Evolutionary conservation across 2,113 vertebrate genomes (phyloP).

Genomic region (Cariama cristata): DNA sequence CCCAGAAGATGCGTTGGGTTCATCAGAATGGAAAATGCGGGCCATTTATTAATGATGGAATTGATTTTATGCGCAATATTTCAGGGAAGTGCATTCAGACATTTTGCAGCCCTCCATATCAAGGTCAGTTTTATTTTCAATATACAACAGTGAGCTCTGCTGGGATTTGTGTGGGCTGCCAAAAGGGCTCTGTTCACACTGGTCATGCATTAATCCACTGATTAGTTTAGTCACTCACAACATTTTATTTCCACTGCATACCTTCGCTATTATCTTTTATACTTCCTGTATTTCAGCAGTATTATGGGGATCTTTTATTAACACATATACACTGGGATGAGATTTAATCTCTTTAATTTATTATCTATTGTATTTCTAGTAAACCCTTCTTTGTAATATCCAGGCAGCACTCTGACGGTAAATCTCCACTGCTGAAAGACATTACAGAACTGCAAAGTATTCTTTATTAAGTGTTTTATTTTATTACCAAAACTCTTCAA

Average conservation of each 20-base stretch:
- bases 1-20: not conserved
- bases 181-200: not conserved
- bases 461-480: slow-evolving; percentile 39
- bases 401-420: not conserved
- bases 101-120: not conserved
- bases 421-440: slow-evolving; percentile 13
- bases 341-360: slow-evolving; percentile 57
- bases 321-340: not conserved
- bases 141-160: not conserved
- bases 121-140: not conserved
- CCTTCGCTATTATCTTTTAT: not conserved
- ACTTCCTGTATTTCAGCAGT: slow-evolving; percentile 8
- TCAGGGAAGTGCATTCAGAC: not conserved
- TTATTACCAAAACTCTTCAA: slow-evolving; percentile 43
- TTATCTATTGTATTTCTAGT: slow-evolving; percentile 37
- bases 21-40: not conserved
- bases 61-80: not conserved
- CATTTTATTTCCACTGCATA: slow-evolving; percentile 7
- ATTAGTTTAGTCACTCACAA: slow-evolving; percentile 20
- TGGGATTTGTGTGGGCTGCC: not conserved
- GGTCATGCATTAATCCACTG: not conserved
- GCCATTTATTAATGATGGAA: not conserved
- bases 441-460: not conserved
- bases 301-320: slow-evolving; percentile 33
- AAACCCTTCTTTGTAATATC: slow-evolving; percentile 26